Percentiles rank a stretch among this genome's conserved stretches.
Conservation (phyloP, 2,113 vertebrate genomes). For the Anolis sagrei region DNA sequence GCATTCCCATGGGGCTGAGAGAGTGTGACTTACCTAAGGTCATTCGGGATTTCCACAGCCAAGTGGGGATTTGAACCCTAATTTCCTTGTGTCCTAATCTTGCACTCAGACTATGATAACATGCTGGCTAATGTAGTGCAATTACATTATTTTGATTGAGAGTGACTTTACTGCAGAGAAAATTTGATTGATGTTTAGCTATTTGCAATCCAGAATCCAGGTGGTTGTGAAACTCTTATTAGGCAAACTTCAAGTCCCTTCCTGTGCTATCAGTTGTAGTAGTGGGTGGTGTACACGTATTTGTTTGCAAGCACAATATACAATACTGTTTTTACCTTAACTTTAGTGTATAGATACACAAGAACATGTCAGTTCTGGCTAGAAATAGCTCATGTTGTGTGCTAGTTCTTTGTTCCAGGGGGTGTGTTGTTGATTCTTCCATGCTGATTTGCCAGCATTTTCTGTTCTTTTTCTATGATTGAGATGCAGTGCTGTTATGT, state of each 20-base stretch:
- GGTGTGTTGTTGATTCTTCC: neutral
- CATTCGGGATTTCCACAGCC: too few relatives aligned
- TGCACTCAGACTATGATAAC: too few relatives aligned
- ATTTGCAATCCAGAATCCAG: too few relatives aligned
- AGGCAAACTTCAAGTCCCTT: too few relatives aligned
- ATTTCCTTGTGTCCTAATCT: too few relatives aligned
- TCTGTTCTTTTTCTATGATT: neutral
- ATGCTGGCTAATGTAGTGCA: neutral
- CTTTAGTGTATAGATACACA: neutral
- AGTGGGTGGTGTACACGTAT: neutral
- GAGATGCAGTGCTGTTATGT: neutral
- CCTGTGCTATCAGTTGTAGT: too few relatives aligned
- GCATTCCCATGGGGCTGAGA: too few relatives aligned
- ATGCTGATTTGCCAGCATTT: neutral
- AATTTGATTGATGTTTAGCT: neutral
- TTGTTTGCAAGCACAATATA: neutral
- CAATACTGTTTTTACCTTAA: neutral
- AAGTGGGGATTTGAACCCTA: too few relatives aligned
- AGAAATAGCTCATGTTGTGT: neutral
- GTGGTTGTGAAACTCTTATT: too few relatives aligned
- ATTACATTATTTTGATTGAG: neutral
- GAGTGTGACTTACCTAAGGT: too few relatives aligned
- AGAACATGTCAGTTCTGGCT: neutral
- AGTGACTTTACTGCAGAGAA: neutral
- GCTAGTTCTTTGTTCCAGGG: neutral